These are phyloP conservation scores for Melinopterus prodromus DNA, from an alignment of 2,888 invertebrate genomes.

Conservation along the genomic window DNA sequence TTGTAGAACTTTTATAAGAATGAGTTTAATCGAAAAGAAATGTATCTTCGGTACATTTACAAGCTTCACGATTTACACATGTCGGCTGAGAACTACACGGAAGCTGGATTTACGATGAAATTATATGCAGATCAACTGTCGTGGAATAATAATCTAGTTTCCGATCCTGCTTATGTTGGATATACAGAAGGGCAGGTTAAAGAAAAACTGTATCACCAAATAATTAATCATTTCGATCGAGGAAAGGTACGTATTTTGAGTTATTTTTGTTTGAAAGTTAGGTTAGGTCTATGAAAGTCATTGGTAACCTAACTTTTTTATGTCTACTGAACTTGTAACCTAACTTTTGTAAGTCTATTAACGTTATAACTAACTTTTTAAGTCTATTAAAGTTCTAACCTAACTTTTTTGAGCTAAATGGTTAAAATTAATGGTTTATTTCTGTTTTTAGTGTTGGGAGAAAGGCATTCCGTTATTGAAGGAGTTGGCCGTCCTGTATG, in stretches of 20 bases:
- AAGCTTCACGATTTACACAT: slow-evolving; percentile 92
- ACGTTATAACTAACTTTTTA: slow-evolving; percentile 14
- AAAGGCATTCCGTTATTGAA: slow-evolving; percentile 93
- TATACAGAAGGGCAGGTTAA: slow-evolving; percentile 91
- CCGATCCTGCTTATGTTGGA: slow-evolving; percentile 75
- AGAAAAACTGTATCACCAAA: slow-evolving; percentile 87
- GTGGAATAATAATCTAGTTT: slow-evolving; percentile 77
- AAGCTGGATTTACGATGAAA: slow-evolving; percentile 93
- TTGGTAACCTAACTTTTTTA: neutral
- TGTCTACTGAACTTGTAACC: neutral
- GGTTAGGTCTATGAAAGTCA: neutral
- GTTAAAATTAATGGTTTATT: neutral
- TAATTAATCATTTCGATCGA: slow-evolving; percentile 90
- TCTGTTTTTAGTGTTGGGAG: slow-evolving; percentile 83
- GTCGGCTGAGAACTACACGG: slow-evolving; percentile 90
- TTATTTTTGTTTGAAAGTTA: too few species aligned
- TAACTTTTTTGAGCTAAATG: too few species aligned
- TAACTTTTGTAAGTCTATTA: neutral
- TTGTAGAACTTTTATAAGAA: slow-evolving; percentile 93
- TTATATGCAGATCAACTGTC: slow-evolving; percentile 90
- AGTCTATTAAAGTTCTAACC: neutral
- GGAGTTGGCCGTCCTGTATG: slow-evolving; percentile 87
- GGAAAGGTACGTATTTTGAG: slow-evolving; percentile 74
- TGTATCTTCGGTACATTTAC: slow-evolving; percentile 95
- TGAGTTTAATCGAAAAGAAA: slow-evolving; percentile 93